Conservation (phyloP, 1,140 invertebrate species). For the Listronotus bonariensis region DNA sequence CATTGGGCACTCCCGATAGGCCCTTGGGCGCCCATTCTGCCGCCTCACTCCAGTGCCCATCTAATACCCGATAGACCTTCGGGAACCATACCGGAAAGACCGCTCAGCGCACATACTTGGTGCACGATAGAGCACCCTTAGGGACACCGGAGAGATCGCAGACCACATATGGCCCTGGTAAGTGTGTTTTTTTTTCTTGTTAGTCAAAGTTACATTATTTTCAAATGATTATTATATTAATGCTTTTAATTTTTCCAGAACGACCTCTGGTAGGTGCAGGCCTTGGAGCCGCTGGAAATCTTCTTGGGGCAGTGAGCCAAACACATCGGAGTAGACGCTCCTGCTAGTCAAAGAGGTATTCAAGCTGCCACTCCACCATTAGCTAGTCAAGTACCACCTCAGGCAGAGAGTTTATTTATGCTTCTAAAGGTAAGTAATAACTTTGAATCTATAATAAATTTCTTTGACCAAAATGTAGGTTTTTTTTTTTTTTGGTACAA, state of each 20-base stretch:
- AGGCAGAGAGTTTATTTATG: slow-evolving; percentile 78
- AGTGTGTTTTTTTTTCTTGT: slow-evolving; percentile 26
- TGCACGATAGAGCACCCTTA: slow-evolving; percentile 27
- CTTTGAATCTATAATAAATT: too few species aligned
- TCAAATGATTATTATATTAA: neutral
- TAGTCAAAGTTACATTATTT: slow-evolving; percentile 15
- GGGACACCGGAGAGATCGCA: slow-evolving; percentile 37
- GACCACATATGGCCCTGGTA: slow-evolving; percentile 36
- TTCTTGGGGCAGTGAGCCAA: slow-evolving; percentile 58
- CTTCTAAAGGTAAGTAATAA: slow-evolving; percentile 65
- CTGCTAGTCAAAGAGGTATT: slow-evolving; percentile 61
- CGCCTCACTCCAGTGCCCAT: slow-evolving; percentile 38
- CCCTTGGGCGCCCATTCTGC: slow-evolving; percentile 49
- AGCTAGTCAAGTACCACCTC: slow-evolving; percentile 72
- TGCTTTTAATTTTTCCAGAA: slow-evolving; percentile 10
- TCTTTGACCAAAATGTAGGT: too few species aligned
- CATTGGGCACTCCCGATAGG: slow-evolving; percentile 51
- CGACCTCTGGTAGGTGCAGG: slow-evolving; percentile 39
- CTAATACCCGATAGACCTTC: slow-evolving; percentile 27
- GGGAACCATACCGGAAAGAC: slow-evolving; percentile 23
- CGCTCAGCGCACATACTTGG: slow-evolving; percentile 25
- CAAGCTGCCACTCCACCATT: slow-evolving; percentile 72
- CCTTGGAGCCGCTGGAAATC: slow-evolving; percentile 53
- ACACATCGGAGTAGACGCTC: slow-evolving; percentile 59
- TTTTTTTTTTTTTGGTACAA: too few species aligned